Base-by-base conservation (phyloP, 2,888 invertebrate species). In the Agrochola macilenta region DNA sequence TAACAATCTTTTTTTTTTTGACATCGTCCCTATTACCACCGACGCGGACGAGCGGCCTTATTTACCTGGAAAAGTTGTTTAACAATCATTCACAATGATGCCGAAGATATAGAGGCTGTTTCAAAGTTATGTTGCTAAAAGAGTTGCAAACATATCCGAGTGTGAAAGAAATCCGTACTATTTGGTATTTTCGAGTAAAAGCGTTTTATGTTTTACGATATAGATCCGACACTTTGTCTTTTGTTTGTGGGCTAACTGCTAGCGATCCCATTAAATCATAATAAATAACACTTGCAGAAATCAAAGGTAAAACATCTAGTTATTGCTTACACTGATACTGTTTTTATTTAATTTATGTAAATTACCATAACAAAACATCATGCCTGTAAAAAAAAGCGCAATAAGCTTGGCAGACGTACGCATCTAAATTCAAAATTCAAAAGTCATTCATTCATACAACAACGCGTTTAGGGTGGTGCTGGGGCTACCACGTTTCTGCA, bases 181-280 rank as follows among this genome's bases (percentile, higher is more conserved):
- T 49, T 69, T 54, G 14, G 26, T 30, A 30, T 4, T n/a, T 58
- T 30, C 39, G 7, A n/a, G 49, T 39, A 23, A 58, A 58, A 58
- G 46, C 54, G 4, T 52, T 30, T 71, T 30, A 20, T 52, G 58
- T 39, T 58, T 26, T 30, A 39, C 26, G 49, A 52, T 70, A 76
- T 20, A 80, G 39, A 80, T 58, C 76, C 80, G 46, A 12, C 57
- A 57, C 71, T 79, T 71, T 72, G 17, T 60, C 23, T 35, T 71
- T n/a, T 5, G 11, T 80, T n/a, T 52, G 71, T 52, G 81, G 81
- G 49, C 49, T 58, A 0, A 52, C 81, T 80, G 79, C 14, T 65
- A 78, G 78, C 76, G 75, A 75, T 43, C 2, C 0, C 7, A 17
- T 30, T 35, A 20, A 57, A 49, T 49, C 5, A 12, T 8, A 39